A percentile compares a stretch with the other conserved stretches of the same genome.
phyloP scores from a whole-genome alignment of 2,888 invertebrate species.

The Brachycybe producta region DNA sequence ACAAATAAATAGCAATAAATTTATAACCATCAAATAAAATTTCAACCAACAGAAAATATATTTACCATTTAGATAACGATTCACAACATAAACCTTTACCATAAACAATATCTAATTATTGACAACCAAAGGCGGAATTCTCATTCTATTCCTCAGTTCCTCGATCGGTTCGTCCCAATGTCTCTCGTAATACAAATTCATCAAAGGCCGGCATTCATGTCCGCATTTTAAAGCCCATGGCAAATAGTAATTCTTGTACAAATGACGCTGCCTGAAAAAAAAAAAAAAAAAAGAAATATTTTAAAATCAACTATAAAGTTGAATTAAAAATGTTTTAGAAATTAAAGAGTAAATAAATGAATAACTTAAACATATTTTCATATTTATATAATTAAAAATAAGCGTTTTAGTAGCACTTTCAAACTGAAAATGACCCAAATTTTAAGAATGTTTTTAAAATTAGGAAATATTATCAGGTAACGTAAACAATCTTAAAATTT shows the following conservation, averaged over 20 bases:
- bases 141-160: slow-evolving; percentile 67
- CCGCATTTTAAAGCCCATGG: slow-evolving; percentile 80
- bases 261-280: slow-evolving; percentile 50
- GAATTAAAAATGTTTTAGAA: too few relatives aligned
- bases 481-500: background rate
- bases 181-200: slow-evolving; percentile 83
- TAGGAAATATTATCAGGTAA: background rate
- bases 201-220: slow-evolving; percentile 56
- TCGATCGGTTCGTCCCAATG: slow-evolving; percentile 77
- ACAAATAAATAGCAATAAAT: too few relatives aligned
- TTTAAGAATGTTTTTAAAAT: too few relatives aligned
- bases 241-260: slow-evolving; percentile 61
- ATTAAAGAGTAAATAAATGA: background rate
- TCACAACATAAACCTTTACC: too few relatives aligned
- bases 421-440: too few relatives aligned
- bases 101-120: too few relatives aligned
- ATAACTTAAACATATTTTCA: background rate
- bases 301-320: too few relatives aligned
- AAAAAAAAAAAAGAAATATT: background rate
- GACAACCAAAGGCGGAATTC: too few relatives aligned
- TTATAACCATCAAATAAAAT: too few relatives aligned
- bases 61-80: too few relatives aligned
- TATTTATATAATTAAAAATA: background rate
- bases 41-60: too few relatives aligned
- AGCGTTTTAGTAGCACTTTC: too few relatives aligned